Base-by-base conservation (phyloP, 2,888 invertebrate genomes). In the Nyleta sp. region DNA sequence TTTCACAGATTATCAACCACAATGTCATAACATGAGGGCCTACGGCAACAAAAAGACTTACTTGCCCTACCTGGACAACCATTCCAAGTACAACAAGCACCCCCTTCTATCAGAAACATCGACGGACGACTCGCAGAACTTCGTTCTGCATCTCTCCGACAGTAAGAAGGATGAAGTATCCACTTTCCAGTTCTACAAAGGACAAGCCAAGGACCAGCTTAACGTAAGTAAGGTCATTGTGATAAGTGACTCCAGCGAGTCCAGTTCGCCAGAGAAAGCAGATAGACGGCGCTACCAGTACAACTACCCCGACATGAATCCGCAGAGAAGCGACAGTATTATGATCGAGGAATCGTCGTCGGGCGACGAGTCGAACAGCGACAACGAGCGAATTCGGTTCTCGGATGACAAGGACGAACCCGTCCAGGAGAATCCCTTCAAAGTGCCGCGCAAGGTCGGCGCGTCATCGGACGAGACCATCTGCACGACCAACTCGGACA, bases 191-290 rank as follows among this genome's bases (percentile, higher is more conserved):
- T 60, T 55, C 15, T 55, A 46, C 24, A 62, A 53, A 24, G 35
- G 62, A 15, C 55, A 24, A 31, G 28, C 38, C 0, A 33, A 53
- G 2, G 4, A 46, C 2, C 53, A 44, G 22, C 4, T 64, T 0
- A 5, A 20, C 0, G 17, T 79, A 4, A 68, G 80, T 2, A 84
- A 84, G 73, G 78, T 87, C 31, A 87, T 90, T 44, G 20, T 88
- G 2, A 88, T 90, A 40, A 89, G 88, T 65, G 89, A 90, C 48
- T 87, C 89, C 0, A 89, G 87, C 74, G 82, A 83, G 38, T 60
- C 77, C 13, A 78, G 64, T 11, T 74, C 72, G 1, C 64, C 55
- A 5, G 79, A 74, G 24, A 70, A 71, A 13, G 31, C 38, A 1
- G 46, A 78, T 2, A 24, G 62, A 28, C 42, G 48, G 6, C 48